A percentile compares a stretch with the other conserved stretches of the same genome.
Conservation (phyloP, 2,797 vertebrate genomes). For the Mionectes olivaceus region DNA sequence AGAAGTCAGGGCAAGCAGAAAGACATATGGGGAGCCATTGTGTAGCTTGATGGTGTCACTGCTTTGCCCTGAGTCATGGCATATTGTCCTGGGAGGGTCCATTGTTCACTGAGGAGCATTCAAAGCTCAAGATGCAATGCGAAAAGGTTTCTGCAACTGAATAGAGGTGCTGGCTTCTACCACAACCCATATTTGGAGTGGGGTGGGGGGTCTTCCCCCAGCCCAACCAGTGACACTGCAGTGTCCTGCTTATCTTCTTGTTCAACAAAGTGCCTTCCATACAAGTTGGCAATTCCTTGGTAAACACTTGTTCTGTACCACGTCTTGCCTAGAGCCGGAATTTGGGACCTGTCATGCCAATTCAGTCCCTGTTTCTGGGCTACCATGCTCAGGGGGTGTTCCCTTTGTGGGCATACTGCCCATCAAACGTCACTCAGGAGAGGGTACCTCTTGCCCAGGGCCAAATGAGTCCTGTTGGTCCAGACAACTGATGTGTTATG, state of each 20-base stretch:
- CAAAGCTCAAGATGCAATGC: not conserved
- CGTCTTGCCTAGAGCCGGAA: not conserved
- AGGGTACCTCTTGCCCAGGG: not conserved
- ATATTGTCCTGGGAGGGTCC: accelerated
- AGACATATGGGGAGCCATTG: not conserved
- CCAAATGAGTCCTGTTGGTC: not conserved
- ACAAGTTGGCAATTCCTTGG: not conserved
- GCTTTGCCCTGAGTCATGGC: not conserved
- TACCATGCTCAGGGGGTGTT: not conserved
- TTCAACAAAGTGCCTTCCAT: not conserved
- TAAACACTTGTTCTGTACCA: not conserved
- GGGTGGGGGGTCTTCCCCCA: not conserved
- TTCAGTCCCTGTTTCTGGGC: not conserved
- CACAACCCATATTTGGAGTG: accelerated
- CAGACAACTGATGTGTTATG: not conserved
- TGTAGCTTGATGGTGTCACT: not conserved
- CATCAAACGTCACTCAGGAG: not conserved
- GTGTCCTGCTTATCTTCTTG: not conserved
- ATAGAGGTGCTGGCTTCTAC: not conserved
- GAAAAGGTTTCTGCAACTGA: not conserved
- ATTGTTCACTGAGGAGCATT: not conserved
- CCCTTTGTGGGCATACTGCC: not conserved
- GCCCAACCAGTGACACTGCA: not conserved
- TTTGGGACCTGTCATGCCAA: not conserved
- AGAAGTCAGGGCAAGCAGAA: constrained; percentile 29